Conservation (phyloP, 2,113 vertebrate species). For the Pelmatolapia mariae region DNA sequence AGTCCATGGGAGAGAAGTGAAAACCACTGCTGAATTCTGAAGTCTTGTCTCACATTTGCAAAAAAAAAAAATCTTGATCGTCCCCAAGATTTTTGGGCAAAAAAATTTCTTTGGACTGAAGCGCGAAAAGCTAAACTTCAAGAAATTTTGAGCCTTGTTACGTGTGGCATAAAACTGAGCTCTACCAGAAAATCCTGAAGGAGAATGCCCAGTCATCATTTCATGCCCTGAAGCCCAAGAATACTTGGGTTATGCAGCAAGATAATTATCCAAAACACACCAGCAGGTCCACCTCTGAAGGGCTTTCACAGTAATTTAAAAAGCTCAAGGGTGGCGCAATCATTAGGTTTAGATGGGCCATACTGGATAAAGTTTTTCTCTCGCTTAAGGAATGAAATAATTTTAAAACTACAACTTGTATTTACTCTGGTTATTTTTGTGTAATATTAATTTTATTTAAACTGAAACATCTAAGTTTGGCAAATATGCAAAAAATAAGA, state of each 20-base stretch:
- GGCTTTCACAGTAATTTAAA: not conserved
- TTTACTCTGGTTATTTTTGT: not conserved
- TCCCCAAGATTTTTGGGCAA: rapidly evolving
- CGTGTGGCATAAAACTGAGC: not conserved
- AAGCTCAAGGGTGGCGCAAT: not conserved
- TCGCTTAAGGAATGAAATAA: not conserved
- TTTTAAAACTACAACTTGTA: not conserved
- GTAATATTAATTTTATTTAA: not conserved
- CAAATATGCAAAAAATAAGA: not conserved
- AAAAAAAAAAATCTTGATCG: not conserved
- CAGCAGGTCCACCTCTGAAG: not conserved
- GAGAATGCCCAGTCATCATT: not conserved
- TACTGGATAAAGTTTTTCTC: not conserved
- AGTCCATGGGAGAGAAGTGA: not conserved
- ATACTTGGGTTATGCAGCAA: not conserved
- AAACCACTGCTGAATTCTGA: not conserved
- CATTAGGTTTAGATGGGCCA: not conserved
- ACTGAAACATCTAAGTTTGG: not conserved
- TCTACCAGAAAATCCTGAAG: not conserved
- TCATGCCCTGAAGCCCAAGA: not conserved
- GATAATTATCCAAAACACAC: not conserved
- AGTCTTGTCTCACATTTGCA: not conserved
- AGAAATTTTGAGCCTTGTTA: not conserved
- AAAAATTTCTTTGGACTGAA: rapidly evolving
- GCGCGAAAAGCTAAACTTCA: not conserved